Evolutionary conservation across 2,888 invertebrate species (phyloP).

Genomic region (Chrysotoxum bicinctum): DNA sequence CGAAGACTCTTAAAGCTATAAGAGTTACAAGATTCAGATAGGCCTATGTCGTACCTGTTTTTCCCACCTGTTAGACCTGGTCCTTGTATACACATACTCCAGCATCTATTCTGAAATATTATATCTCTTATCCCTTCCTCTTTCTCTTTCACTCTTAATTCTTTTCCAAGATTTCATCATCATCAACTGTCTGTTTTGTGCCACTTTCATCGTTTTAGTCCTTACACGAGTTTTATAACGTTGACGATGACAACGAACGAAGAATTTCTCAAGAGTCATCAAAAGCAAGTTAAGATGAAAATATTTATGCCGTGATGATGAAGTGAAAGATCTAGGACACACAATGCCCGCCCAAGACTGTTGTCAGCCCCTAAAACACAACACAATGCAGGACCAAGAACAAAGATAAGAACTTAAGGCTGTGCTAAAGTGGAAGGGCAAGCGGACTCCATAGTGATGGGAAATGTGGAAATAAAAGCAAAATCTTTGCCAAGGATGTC

Average conservation of each 20-base stretch:
- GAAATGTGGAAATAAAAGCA: background rate
- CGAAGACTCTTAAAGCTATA: background rate
- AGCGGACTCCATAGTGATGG: background rate
- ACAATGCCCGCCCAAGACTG: slow-evolving; percentile 29
- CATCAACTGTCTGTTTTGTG: slow-evolving; percentile 28
- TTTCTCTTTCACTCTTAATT: background rate
- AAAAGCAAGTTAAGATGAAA: slow-evolving; percentile 72
- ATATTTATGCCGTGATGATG: slow-evolving; percentile 70
- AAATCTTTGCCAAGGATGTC: slow-evolving; percentile 60
- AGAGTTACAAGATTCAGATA: background rate
- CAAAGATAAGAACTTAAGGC: slow-evolving; percentile 35
- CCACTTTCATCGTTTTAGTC: slow-evolving; percentile 26
- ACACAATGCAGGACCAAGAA: background rate
- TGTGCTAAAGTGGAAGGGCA: slow-evolving; percentile 1
- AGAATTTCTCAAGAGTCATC: slow-evolving; percentile 66
- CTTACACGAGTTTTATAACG: background rate
- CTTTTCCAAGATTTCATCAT: background rate
- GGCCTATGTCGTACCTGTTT: background rate
- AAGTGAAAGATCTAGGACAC: slow-evolving; percentile 69
- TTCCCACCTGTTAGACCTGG: background rate
- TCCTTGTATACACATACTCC: background rate
- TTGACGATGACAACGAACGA: slow-evolving; percentile 28
- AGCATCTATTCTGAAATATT: slow-evolving; percentile 1
- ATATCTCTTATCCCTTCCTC: background rate
- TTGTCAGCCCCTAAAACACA: slow-evolving; percentile 10